Evolutionary conservation across 1,140 invertebrate genomes (phyloP), one percentile per base, ranked within the genome.

Genomic region (Caerostris darwini): DNA sequence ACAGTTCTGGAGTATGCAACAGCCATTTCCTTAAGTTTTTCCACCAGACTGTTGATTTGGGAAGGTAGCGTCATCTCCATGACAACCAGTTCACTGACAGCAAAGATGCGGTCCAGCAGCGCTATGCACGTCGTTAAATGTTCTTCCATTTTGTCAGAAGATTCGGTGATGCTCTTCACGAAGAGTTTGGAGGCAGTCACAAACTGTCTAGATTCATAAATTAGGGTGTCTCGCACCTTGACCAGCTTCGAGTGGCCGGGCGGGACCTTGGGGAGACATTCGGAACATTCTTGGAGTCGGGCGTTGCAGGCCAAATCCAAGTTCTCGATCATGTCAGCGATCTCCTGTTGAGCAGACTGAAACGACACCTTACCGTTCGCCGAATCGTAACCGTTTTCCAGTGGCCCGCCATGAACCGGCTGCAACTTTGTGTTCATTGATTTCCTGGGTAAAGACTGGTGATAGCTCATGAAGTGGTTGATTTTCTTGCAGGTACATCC

Each of bases 151-250:
- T 96, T 96, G 8, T 96, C 96, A 90, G 96, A 95, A 34, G 96
- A 95, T 92, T 97, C 97, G 0, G 97, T 98, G 95, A 98, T 97
- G 85, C 97, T 97, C 85, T 98, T 97, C 19, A 99, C 98, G 94
- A 99, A 96, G 61, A 97, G 96, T 95, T 98, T 98, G 10, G 98
- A 98, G 57, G 98, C 97, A 0, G 97, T 98, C 67, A 98, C 98
- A 95, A 98, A 97, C 14, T 98, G 97, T 90, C 98, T 96, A 0
- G 98, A 97, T 96, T 98, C 98, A 58, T 97, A 96, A 0, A 98
- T 97, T 17, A 99, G 96, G 95, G 97, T 97, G 94, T 98, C 98
- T 95, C 97, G 97, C 7, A 97, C 97, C n/a, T 97, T 94, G 5
- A 34, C 94, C 17, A 94, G 94, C 19, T 95, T 95, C 34, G 87